A percentile compares a stretch with the other conserved stretches of the same genome.
Evolutionary conservation across 2,113 vertebrate species (phyloP).

Genomic region (Phylloscopus trochilus): DNA sequence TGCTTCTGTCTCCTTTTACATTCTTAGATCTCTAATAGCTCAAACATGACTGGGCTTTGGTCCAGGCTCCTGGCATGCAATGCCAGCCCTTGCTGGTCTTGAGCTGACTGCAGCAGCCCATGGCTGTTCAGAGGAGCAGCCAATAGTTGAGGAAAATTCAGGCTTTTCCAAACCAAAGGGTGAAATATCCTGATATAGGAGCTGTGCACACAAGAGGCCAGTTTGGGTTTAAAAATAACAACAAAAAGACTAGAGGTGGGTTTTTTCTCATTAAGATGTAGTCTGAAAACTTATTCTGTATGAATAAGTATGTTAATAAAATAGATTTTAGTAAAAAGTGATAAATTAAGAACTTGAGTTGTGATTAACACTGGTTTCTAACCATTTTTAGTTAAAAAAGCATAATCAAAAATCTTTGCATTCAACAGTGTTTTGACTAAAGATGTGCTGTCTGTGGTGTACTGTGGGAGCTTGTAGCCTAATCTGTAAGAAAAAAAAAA

Average conservation of each 20-base stretch:
- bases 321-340: background rate
- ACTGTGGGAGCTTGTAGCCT: background rate
- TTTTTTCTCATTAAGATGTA: background rate
- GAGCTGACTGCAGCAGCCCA: background rate
- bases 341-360: background rate
- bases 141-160: background rate
- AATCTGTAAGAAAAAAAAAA: background rate
- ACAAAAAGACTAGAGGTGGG: background rate
- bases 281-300: background rate
- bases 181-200: background rate
- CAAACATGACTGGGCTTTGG: background rate
- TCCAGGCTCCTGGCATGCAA: background rate
- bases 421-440: background rate
- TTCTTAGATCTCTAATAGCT: conserved; percentile 39
- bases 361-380: background rate
- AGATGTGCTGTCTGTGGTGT: background rate
- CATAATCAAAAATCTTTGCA: background rate
- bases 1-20: conserved; percentile 24
- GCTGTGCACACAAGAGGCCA: background rate
- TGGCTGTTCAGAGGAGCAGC: background rate
- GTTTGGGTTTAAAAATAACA: background rate
- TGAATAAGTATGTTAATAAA: background rate
- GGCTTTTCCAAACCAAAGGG: background rate
- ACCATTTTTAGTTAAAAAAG: background rate
- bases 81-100: background rate